These are phyloP conservation scores for Peribatodes rhomboidaria DNA, from an alignment of 2,888 invertebrate species.

Conservation along the genomic window DNA sequence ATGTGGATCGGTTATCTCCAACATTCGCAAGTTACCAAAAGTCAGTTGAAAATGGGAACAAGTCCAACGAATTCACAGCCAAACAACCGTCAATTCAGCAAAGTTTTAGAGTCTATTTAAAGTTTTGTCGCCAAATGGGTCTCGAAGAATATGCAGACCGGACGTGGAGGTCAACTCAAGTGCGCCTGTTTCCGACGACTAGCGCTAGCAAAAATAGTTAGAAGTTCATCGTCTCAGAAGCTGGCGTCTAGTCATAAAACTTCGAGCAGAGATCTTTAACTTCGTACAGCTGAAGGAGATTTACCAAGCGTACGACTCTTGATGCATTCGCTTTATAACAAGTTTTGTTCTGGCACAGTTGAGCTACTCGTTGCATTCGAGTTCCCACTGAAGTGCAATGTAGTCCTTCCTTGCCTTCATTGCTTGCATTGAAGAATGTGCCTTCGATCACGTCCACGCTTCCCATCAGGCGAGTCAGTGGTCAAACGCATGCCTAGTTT, in stretches of 20 bases:
- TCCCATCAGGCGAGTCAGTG: no score
- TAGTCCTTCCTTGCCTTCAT: no score
- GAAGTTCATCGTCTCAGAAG: conserved; percentile 21
- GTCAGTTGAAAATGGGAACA: neutral
- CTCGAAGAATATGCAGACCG: neutral
- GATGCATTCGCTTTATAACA: neutral
- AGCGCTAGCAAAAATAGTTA: conserved; percentile 24
- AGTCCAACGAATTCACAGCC: neutral
- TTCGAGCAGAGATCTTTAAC: conserved; percentile 19
- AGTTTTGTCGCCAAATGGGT: neutral
- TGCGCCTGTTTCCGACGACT: conserved; percentile 27
- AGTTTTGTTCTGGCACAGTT: no score
- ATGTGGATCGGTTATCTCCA: no score
- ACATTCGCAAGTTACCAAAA: neutral
- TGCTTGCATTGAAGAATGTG: no score
- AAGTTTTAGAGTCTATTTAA: conserved; percentile 10
- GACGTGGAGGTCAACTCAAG: conserved; percentile 33
- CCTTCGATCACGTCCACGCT: no score
- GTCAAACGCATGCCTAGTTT: no score
- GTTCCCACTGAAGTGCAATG: no score
- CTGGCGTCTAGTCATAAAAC: conserved; percentile 15
- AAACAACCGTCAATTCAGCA: neutral
- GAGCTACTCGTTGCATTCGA: no score
- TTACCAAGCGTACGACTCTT: neutral
- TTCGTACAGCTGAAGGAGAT: conserved; percentile 30